phyloP scores from a whole-genome alignment of 2,888 invertebrate species.

The Rhabditophanes sp. region DNA sequence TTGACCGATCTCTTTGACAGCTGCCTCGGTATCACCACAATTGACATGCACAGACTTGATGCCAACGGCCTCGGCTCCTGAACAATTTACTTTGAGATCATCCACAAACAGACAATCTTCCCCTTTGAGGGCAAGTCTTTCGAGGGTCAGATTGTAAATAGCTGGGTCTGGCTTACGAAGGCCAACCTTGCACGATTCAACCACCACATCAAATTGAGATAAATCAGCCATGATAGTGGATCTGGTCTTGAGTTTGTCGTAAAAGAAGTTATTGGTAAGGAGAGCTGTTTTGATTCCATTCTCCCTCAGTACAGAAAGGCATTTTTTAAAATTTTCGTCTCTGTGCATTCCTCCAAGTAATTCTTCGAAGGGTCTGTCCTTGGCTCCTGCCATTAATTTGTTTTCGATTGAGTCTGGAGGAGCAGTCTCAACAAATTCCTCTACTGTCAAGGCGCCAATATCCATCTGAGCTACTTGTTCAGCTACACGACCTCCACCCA shows the following conservation, averaged over 20 bases:
- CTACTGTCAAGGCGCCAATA: too few species aligned
- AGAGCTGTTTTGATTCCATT: slow-evolving; percentile 20
- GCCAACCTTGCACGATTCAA: slow-evolving; percentile 19
- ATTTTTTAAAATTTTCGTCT: too few species aligned
- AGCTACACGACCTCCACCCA: too few species aligned
- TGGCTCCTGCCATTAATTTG: too few species aligned
- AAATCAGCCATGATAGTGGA: slow-evolving; percentile 9
- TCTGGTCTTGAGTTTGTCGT: slow-evolving; percentile 12
- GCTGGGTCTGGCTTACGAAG: slow-evolving; percentile 18
- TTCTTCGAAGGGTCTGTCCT: too few species aligned
- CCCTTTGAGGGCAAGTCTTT: slow-evolving; percentile 3
- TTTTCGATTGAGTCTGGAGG: too few species aligned
- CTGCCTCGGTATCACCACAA: not conserved
- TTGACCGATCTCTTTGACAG: not conserved
- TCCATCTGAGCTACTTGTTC: too few species aligned
- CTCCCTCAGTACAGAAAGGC: slow-evolving; percentile 10
- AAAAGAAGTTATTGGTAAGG: slow-evolving; percentile 21
- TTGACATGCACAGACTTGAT: slow-evolving; percentile 14
- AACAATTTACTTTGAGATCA: slow-evolving; percentile 18
- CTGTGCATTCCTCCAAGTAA: too few species aligned
- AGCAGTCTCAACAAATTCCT: too few species aligned
- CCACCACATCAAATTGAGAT: slow-evolving; percentile 19
- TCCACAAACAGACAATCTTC: slow-evolving; percentile 20
- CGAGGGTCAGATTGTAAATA: slow-evolving; percentile 22
- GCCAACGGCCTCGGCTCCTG: slow-evolving; percentile 17